Evolutionary conservation across 2,888 invertebrate genomes (phyloP).

Genomic region (Dasysyrphus tricinctus): DNA sequence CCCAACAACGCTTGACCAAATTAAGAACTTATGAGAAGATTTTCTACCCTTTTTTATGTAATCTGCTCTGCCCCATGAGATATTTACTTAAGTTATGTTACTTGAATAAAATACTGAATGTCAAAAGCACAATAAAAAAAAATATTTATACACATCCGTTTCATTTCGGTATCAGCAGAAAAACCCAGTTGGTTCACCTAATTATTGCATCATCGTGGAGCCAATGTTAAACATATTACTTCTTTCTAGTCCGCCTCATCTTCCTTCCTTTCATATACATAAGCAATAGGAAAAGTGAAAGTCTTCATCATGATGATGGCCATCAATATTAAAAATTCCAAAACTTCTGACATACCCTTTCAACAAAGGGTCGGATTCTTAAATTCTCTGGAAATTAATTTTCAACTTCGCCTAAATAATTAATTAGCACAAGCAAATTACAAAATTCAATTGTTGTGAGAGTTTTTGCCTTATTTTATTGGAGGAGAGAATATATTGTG

Average conservation of each 20-base stretch:
- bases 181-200: conserved; percentile 30
- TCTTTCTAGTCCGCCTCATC: not conserved
- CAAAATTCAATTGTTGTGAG: conserved; percentile 82
- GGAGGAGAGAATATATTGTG: not conserved
- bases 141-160: conserved; percentile 37
- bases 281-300: conserved; percentile 46
- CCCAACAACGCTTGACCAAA: conserved; percentile 65
- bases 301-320: conserved; percentile 41
- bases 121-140: conserved; percentile 2
- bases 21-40: conserved; percentile 66
- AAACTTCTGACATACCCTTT: conserved; percentile 68
- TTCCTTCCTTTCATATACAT: not conserved
- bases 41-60: conserved; percentile 66
- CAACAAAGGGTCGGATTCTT: conserved; percentile 69
- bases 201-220: conserved; percentile 65
- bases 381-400: conserved; percentile 82
- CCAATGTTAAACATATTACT: conserved; percentile 39
- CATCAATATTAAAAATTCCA: conserved; percentile 73
- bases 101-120: conserved; percentile 35
- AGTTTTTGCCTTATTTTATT: conserved; percentile 76
- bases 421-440: conserved; percentile 83
- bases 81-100: conserved; percentile 55
- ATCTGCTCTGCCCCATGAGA: conserved; percentile 50
- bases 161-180: not conserved
- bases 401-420: conserved; percentile 83